phyloP scores from a whole-genome alignment of 2,888 invertebrate species.

The Cataglyphis rosenhaueri region DNA sequence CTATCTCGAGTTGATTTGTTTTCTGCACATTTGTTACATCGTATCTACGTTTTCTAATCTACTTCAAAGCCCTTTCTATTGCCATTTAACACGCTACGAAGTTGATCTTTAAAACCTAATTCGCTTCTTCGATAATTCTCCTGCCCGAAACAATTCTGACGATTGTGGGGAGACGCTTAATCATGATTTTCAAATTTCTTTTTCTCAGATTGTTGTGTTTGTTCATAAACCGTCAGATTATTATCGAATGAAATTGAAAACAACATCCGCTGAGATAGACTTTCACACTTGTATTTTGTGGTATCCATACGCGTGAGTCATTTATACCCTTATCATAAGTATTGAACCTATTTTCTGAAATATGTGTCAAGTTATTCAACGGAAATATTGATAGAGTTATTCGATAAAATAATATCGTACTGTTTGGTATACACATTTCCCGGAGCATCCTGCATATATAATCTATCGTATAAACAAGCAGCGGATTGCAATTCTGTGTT shows the following conservation, averaged over 20 bases:
- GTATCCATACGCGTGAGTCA: slow-evolving; percentile 6
- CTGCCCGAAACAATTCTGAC: not conserved
- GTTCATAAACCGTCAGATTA: not conserved
- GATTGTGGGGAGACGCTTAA: not conserved
- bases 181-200: not conserved
- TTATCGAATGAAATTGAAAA: not conserved
- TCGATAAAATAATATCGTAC: slow-evolving; percentile 32
- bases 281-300: not conserved
- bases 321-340: slow-evolving; percentile 1
- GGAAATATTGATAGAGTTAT: slow-evolving; percentile 48
- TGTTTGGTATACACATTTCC: slow-evolving; percentile 29
- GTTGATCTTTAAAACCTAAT: slow-evolving; percentile 13
- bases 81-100: slow-evolving; percentile 26
- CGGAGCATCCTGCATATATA: slow-evolving; percentile 20
- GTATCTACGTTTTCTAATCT: slow-evolving; percentile 39
- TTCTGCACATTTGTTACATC: slow-evolving; percentile 6
- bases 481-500: slow-evolving; percentile 35
- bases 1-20: slow-evolving; percentile 62
- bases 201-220: not conserved
- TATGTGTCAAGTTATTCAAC: slow-evolving; percentile 49
- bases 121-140: slow-evolving; percentile 29
- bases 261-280: not conserved
- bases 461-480: slow-evolving; percentile 38
- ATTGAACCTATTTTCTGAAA: slow-evolving; percentile 24
- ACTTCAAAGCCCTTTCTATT: slow-evolving; percentile 27